These are phyloP conservation scores for Unio pictorum DNA, from an alignment of 2,888 invertebrate genomes.

Conservation along the genomic window DNA sequence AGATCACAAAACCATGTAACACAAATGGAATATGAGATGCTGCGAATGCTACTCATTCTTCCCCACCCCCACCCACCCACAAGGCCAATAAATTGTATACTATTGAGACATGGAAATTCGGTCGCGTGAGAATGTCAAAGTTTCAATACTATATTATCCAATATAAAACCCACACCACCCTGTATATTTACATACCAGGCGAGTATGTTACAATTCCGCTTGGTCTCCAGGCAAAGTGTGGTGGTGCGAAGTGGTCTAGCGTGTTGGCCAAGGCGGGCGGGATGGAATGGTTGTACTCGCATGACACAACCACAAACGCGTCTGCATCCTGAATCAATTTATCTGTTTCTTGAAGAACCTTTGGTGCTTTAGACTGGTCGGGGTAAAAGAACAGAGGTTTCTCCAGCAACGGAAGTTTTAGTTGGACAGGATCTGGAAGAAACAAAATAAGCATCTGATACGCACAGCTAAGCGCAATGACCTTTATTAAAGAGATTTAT, in stretches of 20 bases:
- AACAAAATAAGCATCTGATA: neutral
- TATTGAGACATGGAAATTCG: too few relatives aligned
- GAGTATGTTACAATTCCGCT: constrained; percentile 57
- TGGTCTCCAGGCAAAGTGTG: constrained; percentile 62
- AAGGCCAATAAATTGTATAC: too few relatives aligned
- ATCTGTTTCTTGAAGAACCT: constrained; percentile 24
- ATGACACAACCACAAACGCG: constrained; percentile 69
- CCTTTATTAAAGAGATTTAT: neutral
- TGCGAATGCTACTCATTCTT: too few relatives aligned
- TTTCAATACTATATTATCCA: too few relatives aligned
- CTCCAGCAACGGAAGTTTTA: constrained; percentile 56
- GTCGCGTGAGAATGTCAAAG: too few relatives aligned
- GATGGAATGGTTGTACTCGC: constrained; percentile 68
- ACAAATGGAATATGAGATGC: too few relatives aligned
- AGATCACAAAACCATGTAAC: too few relatives aligned
- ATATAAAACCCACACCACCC: too few relatives aligned
- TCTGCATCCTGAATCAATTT: constrained; percentile 55
- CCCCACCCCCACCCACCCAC: too few relatives aligned
- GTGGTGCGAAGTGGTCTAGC: constrained; percentile 71
- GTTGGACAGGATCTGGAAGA: constrained; percentile 66
- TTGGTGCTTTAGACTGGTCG: constrained; percentile 29
- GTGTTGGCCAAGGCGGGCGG: constrained; percentile 72
- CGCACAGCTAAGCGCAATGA: neutral
- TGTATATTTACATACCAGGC: constrained; percentile 27
- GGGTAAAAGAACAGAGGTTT: constrained; percentile 40